These are phyloP conservation scores for Acleris literana DNA, from an alignment of 2,888 invertebrate genomes.

Conservation along the genomic window DNA sequence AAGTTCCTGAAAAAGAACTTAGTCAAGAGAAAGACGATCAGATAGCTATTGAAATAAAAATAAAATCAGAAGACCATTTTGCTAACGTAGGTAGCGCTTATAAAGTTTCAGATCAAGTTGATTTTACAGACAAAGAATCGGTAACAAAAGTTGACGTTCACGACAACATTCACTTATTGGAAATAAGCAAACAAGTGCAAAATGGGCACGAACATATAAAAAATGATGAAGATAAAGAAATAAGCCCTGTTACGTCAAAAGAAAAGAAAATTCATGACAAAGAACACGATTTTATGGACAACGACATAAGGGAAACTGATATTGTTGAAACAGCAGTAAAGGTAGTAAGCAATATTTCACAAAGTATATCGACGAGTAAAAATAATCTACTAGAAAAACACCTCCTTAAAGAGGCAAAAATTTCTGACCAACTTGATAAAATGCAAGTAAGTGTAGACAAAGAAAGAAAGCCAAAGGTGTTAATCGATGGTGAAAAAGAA, in stretches of 20 bases:
- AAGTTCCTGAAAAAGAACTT: constrained; percentile 60
- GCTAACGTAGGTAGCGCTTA: constrained; percentile 37
- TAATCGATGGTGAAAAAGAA: constrained; percentile 50
- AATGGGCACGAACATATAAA: constrained; percentile 17
- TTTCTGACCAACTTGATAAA: constrained; percentile 70
- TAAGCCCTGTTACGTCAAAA: constrained; percentile 39
- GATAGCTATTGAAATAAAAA: constrained; percentile 42
- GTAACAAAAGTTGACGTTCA: constrained; percentile 22
- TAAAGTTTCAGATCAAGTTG: constrained; percentile 28
- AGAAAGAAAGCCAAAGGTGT: constrained; percentile 46
- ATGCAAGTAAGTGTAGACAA: constrained; percentile 72
- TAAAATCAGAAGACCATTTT: constrained; percentile 42
- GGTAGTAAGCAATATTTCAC: constrained; percentile 10
- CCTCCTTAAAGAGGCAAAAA: constrained; percentile 41
- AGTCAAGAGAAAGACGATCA: constrained; percentile 54
- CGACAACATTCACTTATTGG: neutral
- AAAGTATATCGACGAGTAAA: constrained; percentile 17
- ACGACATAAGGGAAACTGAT: constrained; percentile 28
- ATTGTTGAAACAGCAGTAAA: constrained; percentile 22
- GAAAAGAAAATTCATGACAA: constrained; percentile 43
- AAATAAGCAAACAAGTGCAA: neutral
- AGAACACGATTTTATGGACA: constrained; percentile 9
- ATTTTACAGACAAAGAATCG: neutral
- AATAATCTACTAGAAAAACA: constrained; percentile 14
- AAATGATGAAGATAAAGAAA: constrained; percentile 14